A percentile compares a stretch with the other conserved stretches of the same genome.
Conservation (phyloP, 30 jellyfish, hydroid and myxozoan species). For the Turritopsis dohrnii region DNA sequence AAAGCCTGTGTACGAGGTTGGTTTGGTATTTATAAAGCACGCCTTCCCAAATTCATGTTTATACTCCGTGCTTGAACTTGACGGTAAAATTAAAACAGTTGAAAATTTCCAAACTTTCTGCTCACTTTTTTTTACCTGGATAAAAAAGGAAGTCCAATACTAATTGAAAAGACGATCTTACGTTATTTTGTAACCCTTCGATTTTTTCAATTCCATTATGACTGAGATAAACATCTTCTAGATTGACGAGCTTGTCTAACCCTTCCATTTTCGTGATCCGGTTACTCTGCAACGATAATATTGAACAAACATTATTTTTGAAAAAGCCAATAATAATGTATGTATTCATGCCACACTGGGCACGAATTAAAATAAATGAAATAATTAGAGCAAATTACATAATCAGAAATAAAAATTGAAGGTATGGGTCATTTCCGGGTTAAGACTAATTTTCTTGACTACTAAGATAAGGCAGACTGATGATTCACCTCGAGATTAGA, state of each 20-base stretch:
- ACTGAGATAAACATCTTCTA: conserved; percentile 71
- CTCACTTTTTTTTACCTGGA: too few species aligned
- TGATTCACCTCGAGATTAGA: neutral
- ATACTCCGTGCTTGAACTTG: too few species aligned
- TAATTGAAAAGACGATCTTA: conserved; percentile 36
- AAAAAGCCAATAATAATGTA: neutral
- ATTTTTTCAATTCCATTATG: conserved; percentile 78
- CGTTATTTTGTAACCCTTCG: conserved; percentile 68
- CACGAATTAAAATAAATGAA: neutral
- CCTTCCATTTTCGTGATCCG: conserved; percentile 80
- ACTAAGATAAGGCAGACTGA: neutral
- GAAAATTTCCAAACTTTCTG: neutral
- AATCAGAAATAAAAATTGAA: neutral
- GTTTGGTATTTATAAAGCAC: too few species aligned
- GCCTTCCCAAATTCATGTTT: too few species aligned
- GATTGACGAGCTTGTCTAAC: conserved; percentile 47
- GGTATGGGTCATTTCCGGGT: neutral
- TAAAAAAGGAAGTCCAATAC: too few species aligned
- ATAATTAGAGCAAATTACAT: neutral
- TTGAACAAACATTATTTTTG: too few species aligned
- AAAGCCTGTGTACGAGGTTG: too few species aligned
- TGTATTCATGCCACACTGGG: neutral
- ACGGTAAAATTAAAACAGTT: neutral
- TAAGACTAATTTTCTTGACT: neutral
- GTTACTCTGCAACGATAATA: conserved; percentile 56